Evolutionary conservation across 2,797 vertebrate species (phyloP), one percentile per base, ranked within the genome.

Genomic region (Acanthurus lineatus): DNA sequence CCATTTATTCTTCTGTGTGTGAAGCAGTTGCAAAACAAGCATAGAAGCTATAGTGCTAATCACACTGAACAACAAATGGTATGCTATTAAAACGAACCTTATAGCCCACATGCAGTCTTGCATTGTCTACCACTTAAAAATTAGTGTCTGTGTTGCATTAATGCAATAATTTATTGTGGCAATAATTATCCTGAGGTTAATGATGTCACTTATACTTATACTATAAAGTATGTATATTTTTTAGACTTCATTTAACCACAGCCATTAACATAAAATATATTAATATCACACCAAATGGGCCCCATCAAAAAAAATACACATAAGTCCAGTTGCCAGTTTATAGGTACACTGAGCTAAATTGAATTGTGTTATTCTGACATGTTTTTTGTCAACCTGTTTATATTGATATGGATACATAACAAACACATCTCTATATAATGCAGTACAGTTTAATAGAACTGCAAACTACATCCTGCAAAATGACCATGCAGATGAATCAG

Each of bases 11-110:
- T 73, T 14, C 22, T 45, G 6, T 19, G 17, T 9, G 6, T 52
- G 20, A 62, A 77, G 62, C 35, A 53, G 7, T 62, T 22, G 25
- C 38, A 64, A 69, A 17, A 15, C 6, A 8, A 63, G 35, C 45
- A 63, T 20, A 63, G 12, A 79, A 20, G 58, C 45, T 63, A n/a
- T n/a, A 28, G 52, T 17, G n/a, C 14, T 72, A 3, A 47, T 52
- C 42, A 45, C 12, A 9, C 25, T 38, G 28, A 40, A 54, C 42
- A 68, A 51, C 49, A 69, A n/a, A 53, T 63, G 17, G 20, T 45
- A 47, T 53, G n/a, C 17, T 54, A 44, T 47, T 38, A 20, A 44
- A 54, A n/a, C 61, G 3, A 14, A 20, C 22, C 61, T 42, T 1
- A 19, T 17, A 42, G 45, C 11, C 6, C 10, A 38, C 44, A 67